Evolutionary conservation across 2,113 vertebrate species (phyloP), one percentile per base, ranked within the genome.

Genomic region (Rynchops niger): DNA sequence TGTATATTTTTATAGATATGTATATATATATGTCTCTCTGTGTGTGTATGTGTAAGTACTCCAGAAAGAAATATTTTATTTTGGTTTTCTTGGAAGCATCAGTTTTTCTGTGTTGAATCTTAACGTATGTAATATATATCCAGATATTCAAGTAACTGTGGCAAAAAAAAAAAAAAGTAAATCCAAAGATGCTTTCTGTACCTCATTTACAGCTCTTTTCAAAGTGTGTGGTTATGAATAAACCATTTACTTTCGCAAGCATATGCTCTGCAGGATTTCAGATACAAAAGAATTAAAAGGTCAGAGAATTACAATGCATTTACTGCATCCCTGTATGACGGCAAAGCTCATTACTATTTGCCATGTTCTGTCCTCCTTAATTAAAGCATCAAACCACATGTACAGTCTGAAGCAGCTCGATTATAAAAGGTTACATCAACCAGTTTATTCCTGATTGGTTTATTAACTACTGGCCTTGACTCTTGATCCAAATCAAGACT

Each of bases 171-270:
- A 56, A 29, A 53, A 8, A 53, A 53, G 18, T 30, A 26, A 47
- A 30, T 23, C 73, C 66, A 85, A 78, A 88, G 55, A n/a, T 4
- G 5, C 11, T 40, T 94, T 69, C 66, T 78, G 36, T 23, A 29
- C 25, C 67, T 82, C 80, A 93, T 94, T 96, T 93, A 71, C 42
- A 83, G 81, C 36, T 85, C 67, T 93, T 74, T 80, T 76, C 38
- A 85, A 81, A 55, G 82, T 42, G 53, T n/a, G 50, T 77, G 58
- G 42, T 80, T 91, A 95, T 96, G 87, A 97, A 96, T 82, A 97
- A 95, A 79, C 72, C 55, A 72, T 92, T 95, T 93, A 34, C 36
- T 92, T 95, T 77, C 22, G 4, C 15, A 71, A 55, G 55, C 59
- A 49, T 32, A 20, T 2, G 15, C 79, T 79, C 65, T 72, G 82